phyloP scores from a whole-genome alignment of 2,888 invertebrate genomes.

The Pristionchus arcanus region DNA sequence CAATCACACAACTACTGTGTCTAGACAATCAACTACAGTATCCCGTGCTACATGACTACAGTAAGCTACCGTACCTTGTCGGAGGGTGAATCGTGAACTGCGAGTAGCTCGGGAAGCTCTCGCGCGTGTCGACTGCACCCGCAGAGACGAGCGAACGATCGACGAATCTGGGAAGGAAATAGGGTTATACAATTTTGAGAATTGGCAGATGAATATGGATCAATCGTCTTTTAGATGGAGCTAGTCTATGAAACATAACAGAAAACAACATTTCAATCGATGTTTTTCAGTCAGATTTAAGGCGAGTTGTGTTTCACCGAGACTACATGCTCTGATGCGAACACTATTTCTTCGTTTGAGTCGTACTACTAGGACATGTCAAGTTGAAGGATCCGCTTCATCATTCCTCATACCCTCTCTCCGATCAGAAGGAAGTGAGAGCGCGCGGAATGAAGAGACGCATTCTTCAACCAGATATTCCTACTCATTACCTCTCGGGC shows the following conservation, averaged over 20 bases:
- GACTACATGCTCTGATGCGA: background rate
- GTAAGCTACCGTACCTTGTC: slow-evolving; percentile 42
- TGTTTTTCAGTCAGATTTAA: background rate
- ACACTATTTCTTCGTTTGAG: background rate
- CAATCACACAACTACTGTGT: too few species aligned
- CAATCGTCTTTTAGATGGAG: background rate
- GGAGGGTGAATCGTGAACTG: slow-evolving; percentile 11
- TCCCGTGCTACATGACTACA: background rate
- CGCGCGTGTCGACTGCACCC: slow-evolving; percentile 37
- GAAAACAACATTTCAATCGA: slow-evolving; percentile 1
- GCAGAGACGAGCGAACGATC: slow-evolving; percentile 36
- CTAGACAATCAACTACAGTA: background rate
- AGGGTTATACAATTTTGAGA: background rate
- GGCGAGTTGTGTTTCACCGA: background rate
- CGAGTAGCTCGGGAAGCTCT: slow-evolving; percentile 31
- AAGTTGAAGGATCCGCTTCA: too few species aligned
- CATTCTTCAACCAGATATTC: background rate
- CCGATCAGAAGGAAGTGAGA: too few species aligned
- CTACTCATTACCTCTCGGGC: slow-evolving; percentile 61
- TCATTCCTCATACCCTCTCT: too few species aligned
- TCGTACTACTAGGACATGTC: background rate
- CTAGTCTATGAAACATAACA: slow-evolving; percentile 53
- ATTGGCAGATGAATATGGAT: background rate
- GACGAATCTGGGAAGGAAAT: background rate
- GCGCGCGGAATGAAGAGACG: background rate